Evolutionary conservation across 1,140 invertebrate species (phyloP).

Genomic region (Batillaria attramentaria): DNA sequence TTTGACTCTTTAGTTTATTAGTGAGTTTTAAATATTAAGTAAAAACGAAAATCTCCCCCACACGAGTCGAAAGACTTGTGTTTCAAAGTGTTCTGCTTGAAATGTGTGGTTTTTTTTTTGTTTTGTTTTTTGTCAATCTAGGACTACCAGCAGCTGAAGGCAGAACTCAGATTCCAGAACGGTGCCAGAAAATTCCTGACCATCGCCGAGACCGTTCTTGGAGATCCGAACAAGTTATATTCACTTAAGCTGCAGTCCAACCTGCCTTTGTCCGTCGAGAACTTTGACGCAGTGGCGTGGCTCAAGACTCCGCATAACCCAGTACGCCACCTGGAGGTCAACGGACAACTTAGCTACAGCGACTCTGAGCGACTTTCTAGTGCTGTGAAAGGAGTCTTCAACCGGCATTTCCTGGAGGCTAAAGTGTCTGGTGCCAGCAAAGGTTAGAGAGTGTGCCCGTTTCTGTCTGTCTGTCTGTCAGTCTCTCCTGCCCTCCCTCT

Average conservation of each 20-base stretch:
- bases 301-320: background rate
- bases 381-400: background rate
- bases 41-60: no score
- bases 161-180: conserved; percentile 18
- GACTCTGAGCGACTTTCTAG: background rate
- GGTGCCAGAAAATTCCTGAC: background rate
- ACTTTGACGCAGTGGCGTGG: conserved; percentile 5
- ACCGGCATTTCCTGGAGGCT: conserved; percentile 9
- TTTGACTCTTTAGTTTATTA: no score
- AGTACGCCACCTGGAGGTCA: background rate
- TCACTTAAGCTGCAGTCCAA: background rate
- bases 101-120: no score
- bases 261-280: background rate
- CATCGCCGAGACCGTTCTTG: conserved; percentile 11
- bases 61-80: no score
- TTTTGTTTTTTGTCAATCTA: no score
- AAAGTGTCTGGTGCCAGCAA: conserved; percentile 15
- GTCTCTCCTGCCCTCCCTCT: no score
- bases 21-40: no score
- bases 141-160: conserved; percentile 22
- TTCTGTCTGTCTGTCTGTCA: no score
- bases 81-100: no score
- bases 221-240: background rate
- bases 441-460: conserved; percentile 2
- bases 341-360: background rate